phyloP scores from a whole-genome alignment of 2,888 invertebrate genomes.

The Tiliacea aurago region DNA sequence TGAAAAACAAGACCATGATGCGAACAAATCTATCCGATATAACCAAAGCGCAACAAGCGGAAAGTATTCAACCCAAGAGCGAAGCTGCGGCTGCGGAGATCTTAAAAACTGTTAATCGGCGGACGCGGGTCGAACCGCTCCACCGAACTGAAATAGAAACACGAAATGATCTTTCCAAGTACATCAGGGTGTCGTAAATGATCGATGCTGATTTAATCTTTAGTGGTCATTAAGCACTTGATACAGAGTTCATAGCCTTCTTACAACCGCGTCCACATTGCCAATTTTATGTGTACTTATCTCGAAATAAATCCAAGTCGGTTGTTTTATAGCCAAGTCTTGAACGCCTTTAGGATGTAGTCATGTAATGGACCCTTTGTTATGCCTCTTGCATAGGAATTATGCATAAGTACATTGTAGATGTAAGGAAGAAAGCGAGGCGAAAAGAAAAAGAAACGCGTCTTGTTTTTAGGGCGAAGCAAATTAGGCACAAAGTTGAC shows the following conservation, averaged over 20 bases:
- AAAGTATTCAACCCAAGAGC: constrained; percentile 74
- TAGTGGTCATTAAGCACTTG: constrained; percentile 80
- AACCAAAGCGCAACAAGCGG: constrained; percentile 64
- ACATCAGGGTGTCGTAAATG: constrained; percentile 80
- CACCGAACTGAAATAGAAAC: constrained; percentile 83
- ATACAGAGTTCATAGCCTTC: constrained; percentile 72
- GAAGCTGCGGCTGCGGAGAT: constrained; percentile 70
- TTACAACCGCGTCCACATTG: constrained; percentile 64
- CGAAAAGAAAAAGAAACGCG: constrained; percentile 68
- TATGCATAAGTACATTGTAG: constrained; percentile 37
- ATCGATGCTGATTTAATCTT: constrained; percentile 74
- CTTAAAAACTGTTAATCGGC: constrained; percentile 83
- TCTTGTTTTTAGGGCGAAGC: constrained; percentile 76
- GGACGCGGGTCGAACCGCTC: constrained; percentile 78
- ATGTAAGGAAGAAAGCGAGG: constrained; percentile 65
- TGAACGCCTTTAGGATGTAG: constrained; percentile 29
- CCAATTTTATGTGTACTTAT: constrained; percentile 66
- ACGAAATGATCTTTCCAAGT: constrained; percentile 72
- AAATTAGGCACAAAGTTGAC: constrained; percentile 86
- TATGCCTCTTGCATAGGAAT: constrained; percentile 24
- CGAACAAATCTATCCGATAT: constrained; percentile 45
- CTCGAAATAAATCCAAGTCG: constrained; percentile 71
- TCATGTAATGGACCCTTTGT: constrained; percentile 34
- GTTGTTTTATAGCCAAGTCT: constrained; percentile 51
- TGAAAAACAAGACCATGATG: constrained; percentile 52